Evolutionary conservation across 2,888 invertebrate species (phyloP).

Genomic region (Steromphala cineraria): DNA sequence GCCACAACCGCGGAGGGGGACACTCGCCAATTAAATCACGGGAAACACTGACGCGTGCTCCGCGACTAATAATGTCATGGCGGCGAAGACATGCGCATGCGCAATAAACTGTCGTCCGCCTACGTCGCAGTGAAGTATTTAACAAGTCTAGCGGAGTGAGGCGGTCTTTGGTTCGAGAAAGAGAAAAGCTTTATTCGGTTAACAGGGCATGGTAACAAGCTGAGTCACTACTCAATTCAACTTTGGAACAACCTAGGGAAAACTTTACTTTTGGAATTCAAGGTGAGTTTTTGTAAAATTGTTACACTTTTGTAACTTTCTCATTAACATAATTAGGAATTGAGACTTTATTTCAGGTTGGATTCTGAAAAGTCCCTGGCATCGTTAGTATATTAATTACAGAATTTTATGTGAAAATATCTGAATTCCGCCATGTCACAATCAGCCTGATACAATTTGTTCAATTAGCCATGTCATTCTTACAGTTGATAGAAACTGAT

Average conservation of each 20-base stretch:
- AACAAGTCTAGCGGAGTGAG: neutral
- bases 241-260: slow-evolving; percentile 1
- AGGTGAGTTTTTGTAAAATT: neutral
- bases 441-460: too few species aligned
- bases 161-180: slow-evolving; percentile 8
- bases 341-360: too few species aligned
- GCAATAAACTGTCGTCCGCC: neutral
- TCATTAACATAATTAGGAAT: too few species aligned
- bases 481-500: too few species aligned
- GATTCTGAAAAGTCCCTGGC: too few species aligned
- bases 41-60: neutral
- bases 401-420: too few species aligned
- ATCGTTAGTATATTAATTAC: too few species aligned
- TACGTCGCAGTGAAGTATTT: neutral
- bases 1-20: neutral
- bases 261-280: slow-evolving; percentile 1
- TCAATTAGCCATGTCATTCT: too few species aligned
- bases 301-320: too few species aligned
- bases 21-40: neutral
- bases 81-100: neutral
- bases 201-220: neutral
- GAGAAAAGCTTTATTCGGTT: neutral
- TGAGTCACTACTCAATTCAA: neutral
- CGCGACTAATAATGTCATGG: neutral
- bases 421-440: too few species aligned